These are phyloP conservation scores for Trididemnum nubilum DNA, from an alignment of 23 tunicate genomes.

Conservation along the genomic window DNA sequence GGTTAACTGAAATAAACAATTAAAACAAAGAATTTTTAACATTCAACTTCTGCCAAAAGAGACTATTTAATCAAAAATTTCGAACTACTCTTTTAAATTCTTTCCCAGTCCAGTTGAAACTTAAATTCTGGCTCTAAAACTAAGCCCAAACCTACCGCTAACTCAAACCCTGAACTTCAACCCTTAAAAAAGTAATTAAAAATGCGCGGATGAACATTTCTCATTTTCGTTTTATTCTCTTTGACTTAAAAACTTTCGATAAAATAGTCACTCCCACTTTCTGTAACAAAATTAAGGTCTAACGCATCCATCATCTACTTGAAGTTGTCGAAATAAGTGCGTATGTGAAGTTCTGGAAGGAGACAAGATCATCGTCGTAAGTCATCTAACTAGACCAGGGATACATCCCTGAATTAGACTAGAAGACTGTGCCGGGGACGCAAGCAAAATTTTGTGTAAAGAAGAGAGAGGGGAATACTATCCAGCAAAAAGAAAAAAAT, in stretches of 20 bases:
- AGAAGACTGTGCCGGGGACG: neutral
- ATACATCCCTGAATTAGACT: neutral
- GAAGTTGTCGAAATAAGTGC: neutral
- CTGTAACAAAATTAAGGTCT: neutral
- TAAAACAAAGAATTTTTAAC: neutral
- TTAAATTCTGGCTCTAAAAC: too few species aligned
- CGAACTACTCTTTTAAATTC: too few species aligned
- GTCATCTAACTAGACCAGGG: neutral
- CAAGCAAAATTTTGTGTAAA: neutral
- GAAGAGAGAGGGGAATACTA: neutral
- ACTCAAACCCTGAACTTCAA: too few species aligned
- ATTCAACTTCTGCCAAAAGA: neutral
- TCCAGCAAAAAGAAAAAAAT: neutral
- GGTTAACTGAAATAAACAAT: constrained; percentile 42
- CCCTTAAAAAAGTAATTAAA: too few species aligned
- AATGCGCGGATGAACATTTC: too few species aligned
- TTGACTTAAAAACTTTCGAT: too few species aligned
- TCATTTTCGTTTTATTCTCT: too few species aligned
- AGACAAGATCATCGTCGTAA: too few species aligned
- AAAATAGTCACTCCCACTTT: neutral
- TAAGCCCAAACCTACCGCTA: too few species aligned
- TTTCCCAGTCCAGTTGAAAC: too few species aligned
- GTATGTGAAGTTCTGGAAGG: neutral
- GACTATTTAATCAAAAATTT: neutral
- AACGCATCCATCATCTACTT: neutral